phyloP scores from a whole-genome alignment of 2,797 vertebrate genomes.

The Acropternis orthonyx region DNA sequence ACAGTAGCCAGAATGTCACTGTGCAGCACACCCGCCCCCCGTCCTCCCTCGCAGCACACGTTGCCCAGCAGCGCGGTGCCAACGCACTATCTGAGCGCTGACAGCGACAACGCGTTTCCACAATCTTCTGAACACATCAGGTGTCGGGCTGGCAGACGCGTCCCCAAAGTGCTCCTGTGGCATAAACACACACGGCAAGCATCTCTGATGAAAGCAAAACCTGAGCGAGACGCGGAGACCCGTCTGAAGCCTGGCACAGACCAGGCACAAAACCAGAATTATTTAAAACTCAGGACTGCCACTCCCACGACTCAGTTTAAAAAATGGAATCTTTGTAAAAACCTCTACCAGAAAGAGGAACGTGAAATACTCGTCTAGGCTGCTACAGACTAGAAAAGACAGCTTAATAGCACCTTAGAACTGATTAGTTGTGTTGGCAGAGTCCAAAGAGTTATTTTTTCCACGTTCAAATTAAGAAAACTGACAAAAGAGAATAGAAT shows the following conservation, averaged over 20 bases:
- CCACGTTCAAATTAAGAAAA: background rate
- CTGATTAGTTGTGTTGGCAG: background rate
- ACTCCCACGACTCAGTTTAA: background rate
- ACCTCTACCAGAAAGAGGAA: background rate
- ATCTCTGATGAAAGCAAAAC: background rate
- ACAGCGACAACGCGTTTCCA: background rate
- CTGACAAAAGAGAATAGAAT: background rate
- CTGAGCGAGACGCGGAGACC: background rate
- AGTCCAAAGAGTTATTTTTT: background rate
- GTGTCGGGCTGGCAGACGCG: background rate
- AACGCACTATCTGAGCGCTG: background rate
- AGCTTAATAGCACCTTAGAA: background rate
- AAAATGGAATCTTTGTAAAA: background rate
- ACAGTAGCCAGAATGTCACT: rapidly evolving
- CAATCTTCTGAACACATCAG: rapidly evolving
- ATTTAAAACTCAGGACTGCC: background rate
- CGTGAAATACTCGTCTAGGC: background rate
- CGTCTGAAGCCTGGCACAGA: background rate
- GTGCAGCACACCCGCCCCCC: background rate
- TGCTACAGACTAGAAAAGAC: background rate
- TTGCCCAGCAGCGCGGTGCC: background rate
- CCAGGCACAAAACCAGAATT: background rate
- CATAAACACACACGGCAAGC: background rate
- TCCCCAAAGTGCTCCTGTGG: background rate
- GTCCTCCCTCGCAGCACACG: background rate